phyloP scores from a whole-genome alignment of 2,888 invertebrate species.

The Drosophila conformis region DNA sequence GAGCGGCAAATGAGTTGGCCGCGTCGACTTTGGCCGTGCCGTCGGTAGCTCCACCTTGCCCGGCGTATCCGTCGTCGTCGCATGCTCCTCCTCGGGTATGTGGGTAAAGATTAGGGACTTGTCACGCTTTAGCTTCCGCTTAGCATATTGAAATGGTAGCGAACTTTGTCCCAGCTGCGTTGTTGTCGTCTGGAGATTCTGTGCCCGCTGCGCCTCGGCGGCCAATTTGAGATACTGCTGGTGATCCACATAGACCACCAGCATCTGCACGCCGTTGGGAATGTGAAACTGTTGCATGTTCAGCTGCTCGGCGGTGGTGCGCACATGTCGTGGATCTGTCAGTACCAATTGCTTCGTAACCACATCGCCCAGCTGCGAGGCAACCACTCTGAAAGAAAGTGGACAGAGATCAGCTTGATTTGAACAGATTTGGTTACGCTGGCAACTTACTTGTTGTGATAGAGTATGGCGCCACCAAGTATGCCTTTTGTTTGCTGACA shows the following conservation, averaged over 20 bases:
- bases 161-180: conserved; percentile 73
- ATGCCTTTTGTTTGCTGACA: conserved; percentile 92
- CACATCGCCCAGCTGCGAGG: conserved; percentile 90
- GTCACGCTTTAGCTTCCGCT: conserved; percentile 89
- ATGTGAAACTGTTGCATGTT: conserved; percentile 88
- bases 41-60: conserved; percentile 38
- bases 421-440: accelerated
- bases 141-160: conserved; percentile 83
- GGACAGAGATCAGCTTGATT: not conserved
- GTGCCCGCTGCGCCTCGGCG: conserved; percentile 85
- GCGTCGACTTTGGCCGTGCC: conserved; percentile 77
- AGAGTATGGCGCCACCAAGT: conserved; percentile 93
- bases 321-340: conserved; percentile 93
- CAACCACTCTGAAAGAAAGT: conserved; percentile 88
- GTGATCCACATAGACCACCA: conserved; percentile 90
- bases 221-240: conserved; percentile 87
- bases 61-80: conserved; percentile 1
- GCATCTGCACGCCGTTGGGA: conserved; percentile 92
- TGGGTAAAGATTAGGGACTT: conserved; percentile 93
- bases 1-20: conserved; percentile 87
- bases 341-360: conserved; percentile 92
- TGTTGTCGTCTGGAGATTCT: conserved; percentile 82
- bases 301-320: conserved; percentile 91
- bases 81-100: conserved; percentile 89
- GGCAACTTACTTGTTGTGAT: conserved; percentile 92